Evolutionary conservation across 2,888 invertebrate genomes (phyloP).

Genomic region (Chromoteleia sp.): DNA sequence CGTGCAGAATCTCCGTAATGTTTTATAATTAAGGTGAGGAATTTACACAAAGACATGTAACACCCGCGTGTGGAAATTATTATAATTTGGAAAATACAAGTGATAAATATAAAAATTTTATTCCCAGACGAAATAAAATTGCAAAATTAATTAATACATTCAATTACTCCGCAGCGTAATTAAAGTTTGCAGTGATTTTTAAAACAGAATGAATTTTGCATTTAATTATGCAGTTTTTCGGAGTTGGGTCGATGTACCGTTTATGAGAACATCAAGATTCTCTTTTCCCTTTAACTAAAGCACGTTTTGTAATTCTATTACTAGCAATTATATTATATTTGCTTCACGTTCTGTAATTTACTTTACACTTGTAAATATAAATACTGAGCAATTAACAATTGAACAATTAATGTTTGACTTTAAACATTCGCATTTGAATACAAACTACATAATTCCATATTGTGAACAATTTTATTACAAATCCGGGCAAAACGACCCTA

Average conservation of each 20-base stretch:
- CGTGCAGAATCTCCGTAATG: slow-evolving; percentile 5
- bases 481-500: no score
- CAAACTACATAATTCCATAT: no score
- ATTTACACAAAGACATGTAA: slow-evolving; percentile 11
- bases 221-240: slow-evolving; percentile 3
- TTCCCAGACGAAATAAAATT: slow-evolving; percentile 6
- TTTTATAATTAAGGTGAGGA: slow-evolving; percentile 17
- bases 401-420: no score
- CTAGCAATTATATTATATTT: neutral
- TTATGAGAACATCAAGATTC: neutral
- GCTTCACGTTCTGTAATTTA: no score
- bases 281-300: neutral
- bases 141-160: slow-evolving; percentile 23
- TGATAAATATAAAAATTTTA: neutral
- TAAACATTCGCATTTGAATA: no score
- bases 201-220: neutral
- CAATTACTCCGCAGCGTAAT: slow-evolving; percentile 1
- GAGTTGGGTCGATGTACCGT: neutral
- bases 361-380: no score
- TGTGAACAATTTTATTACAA: no score
- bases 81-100: slow-evolving; percentile 16
- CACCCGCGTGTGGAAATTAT: neutral
- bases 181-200: neutral
- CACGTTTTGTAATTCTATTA: neutral
- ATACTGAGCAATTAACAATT: neutral